Evolutionary conservation across 2,113 vertebrate species (phyloP), one percentile per base, ranked within the genome.

Genomic region (Odocoileus virginianus): DNA sequence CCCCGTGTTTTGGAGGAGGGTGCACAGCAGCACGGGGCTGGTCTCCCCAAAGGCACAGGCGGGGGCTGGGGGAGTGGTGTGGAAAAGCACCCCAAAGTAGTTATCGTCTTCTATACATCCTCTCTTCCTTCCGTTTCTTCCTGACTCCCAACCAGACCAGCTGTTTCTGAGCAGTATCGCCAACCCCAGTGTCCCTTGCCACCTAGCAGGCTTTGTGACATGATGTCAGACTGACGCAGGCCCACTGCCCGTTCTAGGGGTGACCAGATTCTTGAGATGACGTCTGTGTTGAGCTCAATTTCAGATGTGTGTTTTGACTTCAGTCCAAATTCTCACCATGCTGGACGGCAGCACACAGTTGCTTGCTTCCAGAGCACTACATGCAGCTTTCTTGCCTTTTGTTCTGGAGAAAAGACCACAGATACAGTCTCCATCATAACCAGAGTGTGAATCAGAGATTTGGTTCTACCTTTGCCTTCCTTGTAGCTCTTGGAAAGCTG

Each of bases 231-330:
- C 89, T 58, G 40, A 91, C 60, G 61, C 27, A 1, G 89, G 81
- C 74, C 76, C 52, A 1, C 92, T 67, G 94, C 33, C 58, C 90
- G 93, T 98, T 71, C 95, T 78, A 87, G 89, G 58, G 60, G 71
- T 47, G 52, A 54, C 92, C 0, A 28, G 90, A 74, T 60, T 95
- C 97, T 97, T 89, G 33, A 19, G 45, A 23, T 94, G 96, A 91
- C 23, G 90, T 52, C 96, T 91, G 57, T 93, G 23, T 55, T 64
- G 84, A 61, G 30, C 89, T 93, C 2, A 55, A 25, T 36, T 54
- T 55, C 93, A 86, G 64, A 43, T 21, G 8, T 47, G 0, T 76
- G 57, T 78, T 13, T 55, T 50, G 40, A 14, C 85, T 81, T 11
- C 57, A 28, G 21, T 23, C 64, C 43, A 50, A 95, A 50, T 64